These are phyloP conservation scores for Tanytarsus gracilentus DNA, from an alignment of 2,888 invertebrate genomes.

Conservation along the genomic window DNA sequence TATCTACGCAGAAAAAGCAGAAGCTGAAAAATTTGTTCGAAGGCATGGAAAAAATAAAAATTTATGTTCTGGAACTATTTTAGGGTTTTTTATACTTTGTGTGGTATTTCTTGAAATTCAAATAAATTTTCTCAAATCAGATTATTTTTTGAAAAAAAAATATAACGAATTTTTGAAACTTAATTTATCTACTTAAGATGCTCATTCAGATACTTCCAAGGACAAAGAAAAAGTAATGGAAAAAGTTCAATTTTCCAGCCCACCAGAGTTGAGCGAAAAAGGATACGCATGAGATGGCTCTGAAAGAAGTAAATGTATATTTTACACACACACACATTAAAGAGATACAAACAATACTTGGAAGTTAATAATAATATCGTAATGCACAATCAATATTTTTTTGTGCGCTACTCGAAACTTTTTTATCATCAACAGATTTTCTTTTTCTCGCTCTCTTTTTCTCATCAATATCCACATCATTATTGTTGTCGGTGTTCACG, in stretches of 20 bases:
- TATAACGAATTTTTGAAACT: neutral
- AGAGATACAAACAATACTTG: too few relatives aligned
- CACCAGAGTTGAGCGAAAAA: neutral
- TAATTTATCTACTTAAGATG: too few relatives aligned
- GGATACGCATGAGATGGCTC: slow-evolving; percentile 10
- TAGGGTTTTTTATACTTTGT: neutral
- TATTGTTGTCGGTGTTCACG: neutral
- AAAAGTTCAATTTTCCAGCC: slow-evolving; percentile 26
- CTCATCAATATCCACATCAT: too few relatives aligned
- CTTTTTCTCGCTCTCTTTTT: neutral
- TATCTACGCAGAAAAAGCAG: neutral
- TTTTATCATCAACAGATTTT: slow-evolving; percentile 14
- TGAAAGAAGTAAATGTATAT: slow-evolving; percentile 19
- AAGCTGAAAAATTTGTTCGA: neutral
- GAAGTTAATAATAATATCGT: slow-evolving; percentile 13
- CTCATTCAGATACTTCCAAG: too few relatives aligned
- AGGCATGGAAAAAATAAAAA: neutral
- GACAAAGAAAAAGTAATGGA: neutral
- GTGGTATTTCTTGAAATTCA: neutral
- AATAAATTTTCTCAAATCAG: neutral
- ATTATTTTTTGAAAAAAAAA: neutral
- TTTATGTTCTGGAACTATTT: neutral
- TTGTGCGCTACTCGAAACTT: neutral
- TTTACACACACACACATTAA: too few relatives aligned
- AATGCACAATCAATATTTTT: slow-evolving; percentile 4